Evolutionary conservation across 1,140 invertebrate genomes (phyloP), one percentile per base, ranked within the genome.

Genomic region (Leguminivora glycinivorella): DNA sequence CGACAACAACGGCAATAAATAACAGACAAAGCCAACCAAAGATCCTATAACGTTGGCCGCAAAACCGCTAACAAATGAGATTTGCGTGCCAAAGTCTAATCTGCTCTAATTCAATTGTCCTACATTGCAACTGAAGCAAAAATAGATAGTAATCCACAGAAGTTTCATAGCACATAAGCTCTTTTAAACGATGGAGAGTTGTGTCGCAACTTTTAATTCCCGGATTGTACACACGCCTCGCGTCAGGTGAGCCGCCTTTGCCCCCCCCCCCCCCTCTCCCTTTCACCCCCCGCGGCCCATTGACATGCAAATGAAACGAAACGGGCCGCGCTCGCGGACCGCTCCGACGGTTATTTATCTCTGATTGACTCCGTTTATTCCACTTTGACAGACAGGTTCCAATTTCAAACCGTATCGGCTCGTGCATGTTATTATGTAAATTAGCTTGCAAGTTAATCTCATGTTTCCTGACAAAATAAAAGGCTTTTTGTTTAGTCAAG

Each of bases 341-440:
- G 56, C 69, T 56, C 56, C 58, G 72, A 77, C 79, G 77, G 84
- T 89, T 89, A 84, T 87, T 88, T 90, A 90, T 90, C 83, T 90
- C 84, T 86, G 84, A 90, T 89, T 90, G 83, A 84, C 80, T 85
- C 76, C 80, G 81, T 88, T 88, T 84, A 89, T 87, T 83, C 80
- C 84, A 80, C 80, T 84, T 87, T 85, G 82, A 84, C 82, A 79
- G 85, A 84, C 86, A 87, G 83, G 77, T 87, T 82, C 78, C 80
- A 83, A 85, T 88, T 85, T 76, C 77, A 73, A 80, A 82, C 78
- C 72, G 75, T 83, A 81, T 85, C 77, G 76, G 70, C 70, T 68
- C 70, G 72, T 78, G 73, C 75, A 84, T 78, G 78, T 88, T 81
- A 70, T 74, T 74, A 83, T 82, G 79, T 58, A 63, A 70, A 73